A percentile compares a stretch with the other conserved stretches of the same genome.
phyloP scores from a whole-genome alignment of 2,797 vertebrate genomes.

The Astyanax mexicanus region DNA sequence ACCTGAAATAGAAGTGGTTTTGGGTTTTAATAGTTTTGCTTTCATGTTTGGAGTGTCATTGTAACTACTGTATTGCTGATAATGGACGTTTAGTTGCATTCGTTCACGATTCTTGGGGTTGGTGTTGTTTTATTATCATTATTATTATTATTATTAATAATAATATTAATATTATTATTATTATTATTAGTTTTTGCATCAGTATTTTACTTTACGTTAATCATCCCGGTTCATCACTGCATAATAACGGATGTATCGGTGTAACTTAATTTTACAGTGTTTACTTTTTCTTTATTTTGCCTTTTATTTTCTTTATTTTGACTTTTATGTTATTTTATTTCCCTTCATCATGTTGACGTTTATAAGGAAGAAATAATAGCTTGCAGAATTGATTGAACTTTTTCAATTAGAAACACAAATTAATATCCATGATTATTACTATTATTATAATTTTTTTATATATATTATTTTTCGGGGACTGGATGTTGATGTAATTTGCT shows the following conservation, averaged over 20 bases:
- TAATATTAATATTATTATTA: conserved; percentile 55
- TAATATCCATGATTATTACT: conserved; percentile 65
- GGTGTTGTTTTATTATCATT: conserved; percentile 65
- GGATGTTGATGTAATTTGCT: conserved; percentile 10
- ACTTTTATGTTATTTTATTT: too few relatives aligned
- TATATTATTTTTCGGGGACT: conserved; percentile 7
- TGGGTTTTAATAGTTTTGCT: conserved; percentile 82
- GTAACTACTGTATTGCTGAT: conserved; percentile 99
- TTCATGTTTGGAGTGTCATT: conserved; percentile 98
- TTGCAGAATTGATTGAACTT: conserved; percentile 97
- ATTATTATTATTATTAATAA: too few relatives aligned
- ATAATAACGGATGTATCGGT: conserved; percentile 94
- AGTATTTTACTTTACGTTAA: conserved; percentile 98
- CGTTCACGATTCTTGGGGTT: conserved; percentile 86
- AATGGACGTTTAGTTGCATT: conserved; percentile 93
- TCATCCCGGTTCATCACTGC: conserved; percentile 94
- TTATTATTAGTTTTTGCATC: conserved; percentile 80
- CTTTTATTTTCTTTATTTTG: too few relatives aligned
- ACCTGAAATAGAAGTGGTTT: conserved; percentile 95
- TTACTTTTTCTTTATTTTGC: conserved; percentile 81
- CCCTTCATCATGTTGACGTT: conserved; percentile 90
- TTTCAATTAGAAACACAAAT: conserved; percentile 69
- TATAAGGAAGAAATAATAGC: conserved; percentile 93
- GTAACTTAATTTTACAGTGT: conserved; percentile 95
- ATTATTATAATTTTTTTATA: too few relatives aligned